Base-by-base conservation (phyloP, 2,888 invertebrate species). In the Trimorus sp. region DNA sequence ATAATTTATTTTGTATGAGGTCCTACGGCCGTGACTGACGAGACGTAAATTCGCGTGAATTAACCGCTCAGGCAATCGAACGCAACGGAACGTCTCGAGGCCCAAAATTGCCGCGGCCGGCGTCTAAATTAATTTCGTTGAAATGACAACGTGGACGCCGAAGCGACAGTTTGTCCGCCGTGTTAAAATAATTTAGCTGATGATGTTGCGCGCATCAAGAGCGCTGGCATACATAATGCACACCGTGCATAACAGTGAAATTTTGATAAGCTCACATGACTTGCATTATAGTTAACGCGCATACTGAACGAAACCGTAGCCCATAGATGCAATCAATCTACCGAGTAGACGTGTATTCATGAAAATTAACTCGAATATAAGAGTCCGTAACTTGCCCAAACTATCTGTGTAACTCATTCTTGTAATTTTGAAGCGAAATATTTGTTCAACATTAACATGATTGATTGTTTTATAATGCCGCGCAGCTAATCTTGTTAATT, bases 181-280 rank as follows among this genome's bases (percentile, higher is more conserved):
- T 51, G 74, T 71, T 73, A 83, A 83, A 83, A 83, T 83, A 83
- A 83, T 80, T 77, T 78, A 83, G 69, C 70, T 77, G 78, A 83
- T 83, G 80, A 80, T 66, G 75, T 70, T 69, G 79, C 56, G 5
- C 26, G 77, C 80, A 70, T 80, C 83, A 75, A 79, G 75, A 68
- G 54, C 59, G 74, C 65, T 70, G 56, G 63, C 70, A 78, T 77
- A 73, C 74, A 80, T 79, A 80, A 79, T 77, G 80, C 75, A 65
- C 70, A 65, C 7, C 63, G 62, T 71, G 83, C 83, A 78, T 80
- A 80, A 80, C 80, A 66, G 60, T 83, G 78, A 83, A 79, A 83
- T 83, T 83, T 83, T 80, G 83, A 83, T 83, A 83, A 79, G 80
- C 83, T 80, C 83, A 75, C 83, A 83, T 79, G 83, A 83, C 83